phyloP scores from a whole-genome alignment of 2,113 vertebrate genomes.

The Ciconia maguari region DNA sequence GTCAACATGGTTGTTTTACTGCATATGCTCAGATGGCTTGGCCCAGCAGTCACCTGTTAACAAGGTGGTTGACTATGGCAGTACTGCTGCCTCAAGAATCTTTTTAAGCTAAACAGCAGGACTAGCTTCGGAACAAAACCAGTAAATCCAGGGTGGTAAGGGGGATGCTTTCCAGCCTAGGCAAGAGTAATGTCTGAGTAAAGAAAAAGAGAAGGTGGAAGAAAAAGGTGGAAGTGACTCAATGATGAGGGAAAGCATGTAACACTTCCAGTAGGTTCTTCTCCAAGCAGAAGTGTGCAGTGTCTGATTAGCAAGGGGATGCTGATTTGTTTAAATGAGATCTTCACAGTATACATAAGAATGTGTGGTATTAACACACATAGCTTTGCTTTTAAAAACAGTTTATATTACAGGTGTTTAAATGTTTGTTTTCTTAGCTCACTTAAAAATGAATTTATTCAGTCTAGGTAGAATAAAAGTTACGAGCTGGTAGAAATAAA shows the following conservation, averaged over 20 bases:
- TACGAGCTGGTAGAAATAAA: neutral
- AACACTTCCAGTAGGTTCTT: neutral
- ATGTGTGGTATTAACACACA: neutral
- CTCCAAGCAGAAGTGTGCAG: neutral
- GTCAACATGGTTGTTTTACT: neutral
- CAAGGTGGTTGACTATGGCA: neutral
- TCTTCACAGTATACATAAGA: neutral
- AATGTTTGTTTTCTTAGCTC: neutral
- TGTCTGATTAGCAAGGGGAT: neutral
- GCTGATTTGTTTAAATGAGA: neutral
- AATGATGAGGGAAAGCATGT: neutral
- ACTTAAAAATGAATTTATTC: neutral
- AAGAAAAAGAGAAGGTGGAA: neutral
- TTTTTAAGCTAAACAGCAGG: neutral
- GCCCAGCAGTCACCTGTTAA: neutral
- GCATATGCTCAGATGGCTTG: neutral
- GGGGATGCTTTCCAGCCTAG: neutral
- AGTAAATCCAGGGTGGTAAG: neutral
- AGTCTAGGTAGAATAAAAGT: neutral
- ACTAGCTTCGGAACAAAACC: neutral
- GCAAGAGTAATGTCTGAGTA: neutral
- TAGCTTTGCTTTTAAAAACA: neutral
- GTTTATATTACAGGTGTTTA: neutral
- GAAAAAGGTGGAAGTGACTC: neutral
- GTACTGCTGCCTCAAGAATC: neutral